phyloP scores from a whole-genome alignment of 1,140 invertebrate species.

The Drosophila subobscura region DNA sequence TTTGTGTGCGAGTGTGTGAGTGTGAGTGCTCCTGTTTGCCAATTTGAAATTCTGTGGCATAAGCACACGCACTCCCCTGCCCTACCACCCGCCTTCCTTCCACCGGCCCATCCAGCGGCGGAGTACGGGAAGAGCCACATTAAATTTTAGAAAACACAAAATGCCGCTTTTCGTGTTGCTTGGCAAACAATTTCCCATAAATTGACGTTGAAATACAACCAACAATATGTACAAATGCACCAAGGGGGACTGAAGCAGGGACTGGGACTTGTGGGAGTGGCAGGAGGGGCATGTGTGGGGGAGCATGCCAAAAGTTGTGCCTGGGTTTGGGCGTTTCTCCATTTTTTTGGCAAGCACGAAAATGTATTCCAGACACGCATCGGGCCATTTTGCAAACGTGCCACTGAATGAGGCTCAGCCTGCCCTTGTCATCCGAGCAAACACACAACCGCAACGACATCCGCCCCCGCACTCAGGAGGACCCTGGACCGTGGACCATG shows the following conservation, averaged over 20 bases:
- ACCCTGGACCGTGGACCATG: conserved; percentile 12
- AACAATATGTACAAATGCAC: conserved; percentile 66
- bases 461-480: conserved; percentile 61
- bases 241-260: conserved; percentile 5
- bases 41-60: conserved; percentile 58
- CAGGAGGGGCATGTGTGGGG: background rate
- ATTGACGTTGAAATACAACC: conserved; percentile 72
- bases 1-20: conserved; percentile 6
- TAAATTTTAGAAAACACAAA: conserved; percentile 79
- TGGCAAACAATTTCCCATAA: conserved; percentile 77
- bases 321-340: conserved; percentile 29
- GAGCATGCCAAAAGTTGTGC: conserved; percentile 23
- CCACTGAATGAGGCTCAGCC: conserved; percentile 71
- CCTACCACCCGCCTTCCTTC: background rate
- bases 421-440: conserved; percentile 14
- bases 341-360: conserved; percentile 75
- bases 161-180: conserved; percentile 58
- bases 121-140: conserved; percentile 43
- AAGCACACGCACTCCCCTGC: conserved; percentile 32
- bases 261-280: conserved; percentile 1
- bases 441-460: conserved; percentile 61
- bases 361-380: conserved; percentile 82
- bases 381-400: conserved; percentile 80
- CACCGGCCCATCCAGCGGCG: background rate
- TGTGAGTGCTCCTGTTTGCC: conserved; percentile 38